phyloP scores from a whole-genome alignment of 1,140 invertebrate genomes.

The Nomia melanderi region DNA sequence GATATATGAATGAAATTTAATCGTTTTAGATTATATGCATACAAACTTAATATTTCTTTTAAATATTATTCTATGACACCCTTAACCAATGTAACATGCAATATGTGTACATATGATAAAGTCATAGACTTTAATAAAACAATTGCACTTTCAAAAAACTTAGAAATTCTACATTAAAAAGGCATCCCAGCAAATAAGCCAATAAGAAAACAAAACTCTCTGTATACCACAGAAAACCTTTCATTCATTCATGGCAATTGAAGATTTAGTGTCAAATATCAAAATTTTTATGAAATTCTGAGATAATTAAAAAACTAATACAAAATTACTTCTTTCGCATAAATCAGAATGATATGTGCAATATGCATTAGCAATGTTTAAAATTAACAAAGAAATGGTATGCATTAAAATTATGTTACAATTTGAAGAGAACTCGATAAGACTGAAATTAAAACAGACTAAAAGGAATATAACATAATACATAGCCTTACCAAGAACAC shows the following conservation, averaged over 20 bases:
- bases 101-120: conserved; percentile 42
- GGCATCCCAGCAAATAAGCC: conserved; percentile 58
- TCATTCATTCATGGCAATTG: conserved; percentile 4
- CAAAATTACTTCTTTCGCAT: background rate
- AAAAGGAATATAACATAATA: conserved; percentile 47
- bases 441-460: conserved; percentile 15
- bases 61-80: conserved; percentile 32
- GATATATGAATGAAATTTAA: background rate
- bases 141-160: conserved; percentile 44
- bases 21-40: conserved; percentile 9
- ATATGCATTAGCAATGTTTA: background rate
- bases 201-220: conserved; percentile 38
- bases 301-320: background rate
- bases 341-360: conserved; percentile 1
- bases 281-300: background rate
- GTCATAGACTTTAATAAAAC: conserved; percentile 40
- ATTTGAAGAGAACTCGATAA: conserved; percentile 27
- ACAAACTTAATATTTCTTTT: conserved; percentile 24
- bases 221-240: conserved; percentile 23
- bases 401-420: conserved; percentile 27
- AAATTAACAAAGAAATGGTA: conserved; percentile 22
- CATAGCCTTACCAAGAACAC: conserved; percentile 64
- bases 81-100: conserved; percentile 60
- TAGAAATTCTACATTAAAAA: conserved; percentile 48
- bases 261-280: background rate